Base-by-base conservation (phyloP, 2,113 vertebrate species). In the Actenoides hombroni region DNA sequence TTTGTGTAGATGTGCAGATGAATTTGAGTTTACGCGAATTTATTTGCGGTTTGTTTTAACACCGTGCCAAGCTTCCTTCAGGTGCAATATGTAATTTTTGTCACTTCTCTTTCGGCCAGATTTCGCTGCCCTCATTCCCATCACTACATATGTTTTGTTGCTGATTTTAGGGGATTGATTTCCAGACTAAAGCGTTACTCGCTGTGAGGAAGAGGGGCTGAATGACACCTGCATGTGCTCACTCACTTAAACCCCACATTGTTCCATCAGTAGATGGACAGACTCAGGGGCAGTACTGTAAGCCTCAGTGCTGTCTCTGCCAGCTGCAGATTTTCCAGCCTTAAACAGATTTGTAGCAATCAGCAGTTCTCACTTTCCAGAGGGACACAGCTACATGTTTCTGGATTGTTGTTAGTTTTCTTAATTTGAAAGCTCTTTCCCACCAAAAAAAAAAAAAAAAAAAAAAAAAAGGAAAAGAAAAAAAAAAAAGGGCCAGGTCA, bases 311-410 rank as follows among this genome's bases (percentile, higher is more conserved):
- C 67, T 75, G 60, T 3, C 91, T 64, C 83, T 87, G 94, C 83
- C 94, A 95, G 89, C 91, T 95, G 69, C 83, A 91, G 80, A 86
- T 95, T 96, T 95, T 86, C 89, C 94, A 95, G 48, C 76, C 69
- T 94, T 24, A 13, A 75, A 91, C 88, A 92, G 77, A 92, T 95
- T 92, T 87, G 91, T 89, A 89, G 48, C 86, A 86, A 92, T 95
- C 92, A 95, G 92, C 95, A 94, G 91, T 85, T 93, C 90, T 85
- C 85, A 21, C 25, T 77, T 96, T 95, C 92, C 96, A 93, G 54
- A 90, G 86, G 88, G 95, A 86, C 53, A 81, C 42, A 94, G 88
- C 60, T 82, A 75, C 77, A 1, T 40, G 74, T 79, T 78, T 86
- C 73, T 76, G 53, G 74, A 75, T 81, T 7, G 2, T 28, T 70